Conservation (phyloP, 2,888 invertebrate genomes). For the Heliconius aoede region DNA sequence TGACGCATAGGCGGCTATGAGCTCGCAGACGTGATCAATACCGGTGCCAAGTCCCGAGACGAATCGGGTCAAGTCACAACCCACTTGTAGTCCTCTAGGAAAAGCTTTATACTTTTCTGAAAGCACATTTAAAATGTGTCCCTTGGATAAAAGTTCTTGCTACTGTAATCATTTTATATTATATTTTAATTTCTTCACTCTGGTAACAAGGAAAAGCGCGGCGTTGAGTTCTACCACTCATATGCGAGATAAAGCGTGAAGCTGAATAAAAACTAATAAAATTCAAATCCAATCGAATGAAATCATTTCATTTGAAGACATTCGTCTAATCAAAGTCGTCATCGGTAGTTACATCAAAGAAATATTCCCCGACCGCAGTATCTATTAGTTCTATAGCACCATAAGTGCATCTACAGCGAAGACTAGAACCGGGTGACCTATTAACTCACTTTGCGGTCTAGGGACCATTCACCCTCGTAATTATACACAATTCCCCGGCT, state of each 20-base stretch:
- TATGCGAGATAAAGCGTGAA: not conserved
- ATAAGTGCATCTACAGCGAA: constrained; percentile 38
- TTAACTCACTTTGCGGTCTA: constrained; percentile 40
- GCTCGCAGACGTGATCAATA: constrained; percentile 32
- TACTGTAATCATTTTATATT: not conserved
- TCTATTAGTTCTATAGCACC: constrained; percentile 18
- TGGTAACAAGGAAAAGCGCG: too few species aligned
- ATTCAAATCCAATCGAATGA: not conserved
- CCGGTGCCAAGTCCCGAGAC: constrained; percentile 20
- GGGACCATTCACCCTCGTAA: constrained; percentile 40
- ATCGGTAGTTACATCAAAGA: not conserved
- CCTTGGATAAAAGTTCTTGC: not conserved
- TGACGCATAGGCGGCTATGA: constrained; percentile 12
- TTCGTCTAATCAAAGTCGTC: constrained; percentile 1
- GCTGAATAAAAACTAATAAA: not conserved
- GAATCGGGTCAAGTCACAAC: constrained; percentile 34
- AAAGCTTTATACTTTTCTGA: constrained; percentile 16
- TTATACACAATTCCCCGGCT: constrained; percentile 35
- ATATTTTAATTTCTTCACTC: not conserved
- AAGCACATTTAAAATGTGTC: not conserved
- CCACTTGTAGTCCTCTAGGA: constrained; percentile 24
- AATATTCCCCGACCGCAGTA: not conserved
- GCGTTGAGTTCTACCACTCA: too few species aligned
- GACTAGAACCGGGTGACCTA: constrained; percentile 45
- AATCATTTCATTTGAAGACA: not conserved